A percentile compares a stretch with the other conserved stretches of the same genome.
Conservation (phyloP, 2,888 invertebrate species). For the Lingula anatina region DNA sequence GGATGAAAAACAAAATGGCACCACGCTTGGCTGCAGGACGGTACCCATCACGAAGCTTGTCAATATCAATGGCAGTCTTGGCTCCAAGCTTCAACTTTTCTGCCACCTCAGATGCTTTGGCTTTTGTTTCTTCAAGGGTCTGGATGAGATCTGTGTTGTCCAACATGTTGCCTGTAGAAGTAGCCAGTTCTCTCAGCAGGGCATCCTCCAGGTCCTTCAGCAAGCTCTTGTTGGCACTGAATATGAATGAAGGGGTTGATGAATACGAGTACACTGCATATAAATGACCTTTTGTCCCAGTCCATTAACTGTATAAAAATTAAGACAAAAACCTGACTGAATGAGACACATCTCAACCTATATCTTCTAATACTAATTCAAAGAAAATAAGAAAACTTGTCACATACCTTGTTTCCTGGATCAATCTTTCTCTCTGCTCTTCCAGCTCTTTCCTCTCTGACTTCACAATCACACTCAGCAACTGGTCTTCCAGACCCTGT, state of each 20-base stretch:
- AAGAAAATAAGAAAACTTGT: too few relatives aligned
- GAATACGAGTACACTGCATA: too few relatives aligned
- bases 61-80: conserved; percentile 74
- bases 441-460: conserved; percentile 83
- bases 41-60: conserved; percentile 77
- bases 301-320: too few relatives aligned
- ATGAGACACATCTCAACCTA: too few relatives aligned
- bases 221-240: conserved; percentile 72
- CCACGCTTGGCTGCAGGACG: conserved; percentile 79
- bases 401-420: conserved; percentile 67
- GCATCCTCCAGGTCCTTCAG: conserved; percentile 81
- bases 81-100: conserved; percentile 73
- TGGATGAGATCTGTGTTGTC: conserved; percentile 82
- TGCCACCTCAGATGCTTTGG: conserved; percentile 75
- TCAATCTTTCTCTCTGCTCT: conserved; percentile 76
- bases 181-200: conserved; percentile 74
- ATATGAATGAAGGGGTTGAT: too few relatives aligned
- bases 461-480: conserved; percentile 82
- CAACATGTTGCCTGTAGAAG: conserved; percentile 85
- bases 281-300: too few relatives aligned
- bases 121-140: conserved; percentile 83
- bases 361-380: too few relatives aligned
- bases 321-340: too few relatives aligned
- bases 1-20: conserved; percentile 83
- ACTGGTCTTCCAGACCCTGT: conserved; percentile 82